phyloP scores from a whole-genome alignment of 1,140 invertebrate species.

The Sitobion miscanthi region DNA sequence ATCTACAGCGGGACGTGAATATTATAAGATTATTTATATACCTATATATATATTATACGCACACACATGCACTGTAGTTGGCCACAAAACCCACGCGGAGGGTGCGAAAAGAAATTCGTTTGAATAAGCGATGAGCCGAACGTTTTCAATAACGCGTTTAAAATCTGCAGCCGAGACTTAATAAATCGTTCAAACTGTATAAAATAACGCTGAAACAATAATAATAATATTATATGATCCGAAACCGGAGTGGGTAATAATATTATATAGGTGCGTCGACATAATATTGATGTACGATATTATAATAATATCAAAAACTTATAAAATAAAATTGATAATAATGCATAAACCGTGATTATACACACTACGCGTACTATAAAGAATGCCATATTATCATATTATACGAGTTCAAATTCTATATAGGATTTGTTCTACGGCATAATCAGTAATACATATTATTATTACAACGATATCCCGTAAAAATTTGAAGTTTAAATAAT shows the following conservation, averaged over 20 bases:
- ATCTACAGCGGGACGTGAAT: neutral
- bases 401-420: neutral
- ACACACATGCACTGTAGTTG: neutral
- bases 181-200: neutral
- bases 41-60: neutral
- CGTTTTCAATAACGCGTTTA: neutral
- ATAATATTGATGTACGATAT: neutral
- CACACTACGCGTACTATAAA: too few species aligned
- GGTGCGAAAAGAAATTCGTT: slow-evolving; percentile 17
- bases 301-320: neutral
- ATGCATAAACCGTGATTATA: neutral
- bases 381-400: too few species aligned
- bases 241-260: neutral
- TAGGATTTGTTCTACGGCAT: neutral
- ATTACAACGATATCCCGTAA: neutral
- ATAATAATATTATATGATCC: neutral
- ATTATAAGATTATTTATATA: slow-evolving; percentile 28
- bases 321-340: neutral
- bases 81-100: neutral
- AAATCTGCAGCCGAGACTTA: neutral
- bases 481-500: neutral
- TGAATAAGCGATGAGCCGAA: slow-evolving; percentile 15
- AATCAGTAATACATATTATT: neutral
- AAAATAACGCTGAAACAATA: neutral
- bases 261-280: neutral